Base-by-base conservation (phyloP, 2,888 invertebrate genomes). In the Balanococcus diminutus region DNA sequence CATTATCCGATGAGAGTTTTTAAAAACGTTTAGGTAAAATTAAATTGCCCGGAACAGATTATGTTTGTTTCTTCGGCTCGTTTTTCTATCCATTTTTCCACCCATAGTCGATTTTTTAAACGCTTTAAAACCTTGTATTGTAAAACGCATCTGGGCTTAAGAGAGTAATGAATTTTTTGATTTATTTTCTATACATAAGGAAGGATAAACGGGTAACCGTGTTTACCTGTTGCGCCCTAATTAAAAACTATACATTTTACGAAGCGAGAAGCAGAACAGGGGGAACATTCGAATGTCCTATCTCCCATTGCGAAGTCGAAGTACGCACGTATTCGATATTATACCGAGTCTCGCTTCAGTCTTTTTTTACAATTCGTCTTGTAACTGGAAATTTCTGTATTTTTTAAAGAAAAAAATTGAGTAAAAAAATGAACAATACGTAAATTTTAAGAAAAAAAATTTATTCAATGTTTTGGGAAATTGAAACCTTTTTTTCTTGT, bases 1-100 rank as follows among this genome's bases (percentile, higher is more conserved):
- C 61, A 67, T 67, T 22, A 67, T 67, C 61, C 61, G 61, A 67
- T 67, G 61, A 25, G 61, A 67, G 61, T 67, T 67, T 67, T 51
- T 51, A 51, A 51, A 51, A 67, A 67, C 61, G 25, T 67, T 67
- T 67, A 67, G n/a, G n/a, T n/a, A n/a, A n/a, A 67, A 67, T 28
- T 28, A 67, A 67, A 67, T 67, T 67, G 61, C 61, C 61, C 61
- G 61, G 25, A 67, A 67, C 61, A 67, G 51, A 51, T 51, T 51
- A 67, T 67, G 14, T 67, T 67, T 67, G 61, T 67, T 67, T 67
- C 56, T 56, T 56, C 8, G 56, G 56, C 22, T 56, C 5, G 56
- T 56, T 56, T 25, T 67, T 67, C 28, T 9, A 28, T 67, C 19
- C 19, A 51, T 14, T 25, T 67, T 28, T 67, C 28, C 3, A 1